phyloP scores from a whole-genome alignment of 2,113 vertebrate genomes.

The Corydoras maculifer region DNA sequence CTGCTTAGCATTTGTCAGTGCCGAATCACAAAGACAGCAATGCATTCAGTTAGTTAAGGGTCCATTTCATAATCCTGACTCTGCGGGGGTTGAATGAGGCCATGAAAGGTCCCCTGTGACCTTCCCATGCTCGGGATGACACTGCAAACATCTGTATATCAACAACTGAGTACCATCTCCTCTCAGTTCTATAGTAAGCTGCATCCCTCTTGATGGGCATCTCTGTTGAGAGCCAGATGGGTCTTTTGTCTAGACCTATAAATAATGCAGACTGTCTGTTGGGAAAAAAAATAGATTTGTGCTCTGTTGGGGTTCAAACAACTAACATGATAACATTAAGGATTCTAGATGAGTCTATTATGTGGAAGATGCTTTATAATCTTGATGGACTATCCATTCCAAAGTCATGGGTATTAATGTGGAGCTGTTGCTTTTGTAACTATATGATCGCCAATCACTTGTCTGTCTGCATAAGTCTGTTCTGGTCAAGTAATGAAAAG shows the following conservation, averaged over 20 bases:
- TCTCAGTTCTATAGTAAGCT: constrained; percentile 19
- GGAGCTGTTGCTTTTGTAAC: no score
- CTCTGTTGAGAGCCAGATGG: constrained; percentile 49
- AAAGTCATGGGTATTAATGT: no score
- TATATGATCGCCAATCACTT: no score
- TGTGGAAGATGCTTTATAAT: no score
- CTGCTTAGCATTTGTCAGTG: constrained; percentile 37
- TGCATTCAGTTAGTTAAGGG: constrained; percentile 44
- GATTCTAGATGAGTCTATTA: no score
- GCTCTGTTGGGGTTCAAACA: no score
- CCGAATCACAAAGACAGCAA: constrained; percentile 60
- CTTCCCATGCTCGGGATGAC: constrained; percentile 40
- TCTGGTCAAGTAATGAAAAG: no score
- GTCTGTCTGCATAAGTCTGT: no score
- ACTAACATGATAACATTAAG: no score
- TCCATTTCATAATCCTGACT: constrained; percentile 44
- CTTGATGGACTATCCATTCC: no score
- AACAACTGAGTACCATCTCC: constrained; percentile 37
- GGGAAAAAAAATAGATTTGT: no score
- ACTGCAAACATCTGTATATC: constrained; percentile 48
- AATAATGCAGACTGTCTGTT: constrained; percentile 53
- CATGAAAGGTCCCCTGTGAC: constrained; percentile 54
- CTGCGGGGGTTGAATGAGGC: constrained; percentile 31
- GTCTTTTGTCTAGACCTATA: constrained; percentile 54
- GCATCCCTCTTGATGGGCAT: constrained; percentile 28